phyloP scores from a whole-genome alignment of 2,888 invertebrate genomes.

The Nysson spinosus region DNA sequence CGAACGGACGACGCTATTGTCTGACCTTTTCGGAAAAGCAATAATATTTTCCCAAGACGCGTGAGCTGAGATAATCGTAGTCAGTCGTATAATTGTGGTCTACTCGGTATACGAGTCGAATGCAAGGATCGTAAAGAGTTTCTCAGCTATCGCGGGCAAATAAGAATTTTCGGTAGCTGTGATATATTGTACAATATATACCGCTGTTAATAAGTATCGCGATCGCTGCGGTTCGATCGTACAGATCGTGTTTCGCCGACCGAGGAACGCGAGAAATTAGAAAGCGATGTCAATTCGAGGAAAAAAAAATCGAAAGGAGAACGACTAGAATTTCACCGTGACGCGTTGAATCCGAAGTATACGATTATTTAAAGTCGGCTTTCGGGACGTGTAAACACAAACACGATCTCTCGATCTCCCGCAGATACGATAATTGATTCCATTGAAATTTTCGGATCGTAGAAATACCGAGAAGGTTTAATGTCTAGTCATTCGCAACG shows the following conservation, averaged over 20 bases:
- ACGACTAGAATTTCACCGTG: not conserved
- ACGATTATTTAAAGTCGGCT: not conserved
- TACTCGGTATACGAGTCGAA: too few species aligned
- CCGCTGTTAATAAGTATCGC: too few species aligned
- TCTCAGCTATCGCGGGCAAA: not conserved
- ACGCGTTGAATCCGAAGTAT: not conserved
- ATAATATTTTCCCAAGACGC: not conserved
- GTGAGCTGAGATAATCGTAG: too few species aligned
- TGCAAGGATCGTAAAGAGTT: not conserved
- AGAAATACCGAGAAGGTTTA: not conserved
- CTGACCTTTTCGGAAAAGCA: slow-evolving; percentile 37
- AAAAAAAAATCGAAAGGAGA: not conserved
- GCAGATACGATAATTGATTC: too few species aligned
- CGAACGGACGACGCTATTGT: slow-evolving; percentile 58
- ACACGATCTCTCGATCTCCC: too few species aligned
- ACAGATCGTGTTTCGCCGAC: slow-evolving; percentile 19
- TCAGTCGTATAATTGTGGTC: too few species aligned
- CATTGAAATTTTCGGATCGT: not conserved
- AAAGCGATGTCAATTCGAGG: too few species aligned
- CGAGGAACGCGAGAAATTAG: not conserved
- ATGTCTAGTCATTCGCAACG: slow-evolving; percentile 28
- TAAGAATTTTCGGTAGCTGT: slow-evolving; percentile 15
- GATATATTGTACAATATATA: too few species aligned
- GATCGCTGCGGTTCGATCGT: too few species aligned
- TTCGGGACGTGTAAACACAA: too few species aligned